These are phyloP conservation scores for Rhyacophila evoluta DNA, from an alignment of 2,888 invertebrate genomes.

Conservation along the genomic window DNA sequence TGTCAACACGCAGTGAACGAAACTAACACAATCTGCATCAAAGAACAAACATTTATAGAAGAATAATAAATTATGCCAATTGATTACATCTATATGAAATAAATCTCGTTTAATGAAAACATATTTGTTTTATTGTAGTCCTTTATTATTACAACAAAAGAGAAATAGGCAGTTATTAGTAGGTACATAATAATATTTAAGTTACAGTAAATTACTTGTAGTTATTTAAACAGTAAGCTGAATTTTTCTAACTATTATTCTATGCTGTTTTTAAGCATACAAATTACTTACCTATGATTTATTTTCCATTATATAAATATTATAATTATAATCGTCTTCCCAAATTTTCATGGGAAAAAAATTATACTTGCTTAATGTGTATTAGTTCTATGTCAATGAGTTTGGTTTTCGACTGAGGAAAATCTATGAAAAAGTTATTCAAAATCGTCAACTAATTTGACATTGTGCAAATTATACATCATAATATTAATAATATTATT, in stretches of 20 bases:
- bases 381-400: too few relatives aligned
- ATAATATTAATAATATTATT: too few relatives aligned
- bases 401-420: too few relatives aligned
- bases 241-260: neutral
- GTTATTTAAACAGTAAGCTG: neutral
- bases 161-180: neutral
- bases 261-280: neutral
- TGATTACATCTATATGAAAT: neutral
- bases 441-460: too few relatives aligned
- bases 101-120: conserved; percentile 20
- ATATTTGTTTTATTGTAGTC: neutral
- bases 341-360: neutral
- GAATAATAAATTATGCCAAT: neutral
- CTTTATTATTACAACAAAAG: conserved; percentile 20
- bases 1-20: neutral
- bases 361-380: too few relatives aligned
- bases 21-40: neutral
- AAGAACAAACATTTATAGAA: neutral
- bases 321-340: neutral
- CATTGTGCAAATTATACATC: too few relatives aligned
- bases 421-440: too few relatives aligned
- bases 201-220: neutral
- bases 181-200: neutral
- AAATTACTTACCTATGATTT: neutral
- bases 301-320: neutral